phyloP scores from a whole-genome alignment of 92 coral and sea anemone genomes.

The Isaurus tuberculatus region DNA sequence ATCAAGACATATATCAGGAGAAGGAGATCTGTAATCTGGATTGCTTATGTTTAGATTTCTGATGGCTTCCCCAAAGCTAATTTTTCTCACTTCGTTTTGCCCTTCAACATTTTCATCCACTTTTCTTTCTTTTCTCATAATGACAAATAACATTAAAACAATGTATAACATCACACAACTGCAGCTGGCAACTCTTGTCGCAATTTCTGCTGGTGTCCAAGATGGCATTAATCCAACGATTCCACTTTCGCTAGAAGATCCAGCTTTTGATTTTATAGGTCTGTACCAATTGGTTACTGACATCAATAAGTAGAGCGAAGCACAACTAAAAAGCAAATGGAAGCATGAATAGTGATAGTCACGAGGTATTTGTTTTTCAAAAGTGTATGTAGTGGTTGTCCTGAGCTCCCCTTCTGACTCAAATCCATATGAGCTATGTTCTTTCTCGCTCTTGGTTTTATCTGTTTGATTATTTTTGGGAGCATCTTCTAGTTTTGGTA shows the following conservation, averaged over 20 bases:
- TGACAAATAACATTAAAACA: conserved; percentile 48
- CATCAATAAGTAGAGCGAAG: conserved; percentile 56
- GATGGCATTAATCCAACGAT: conserved; percentile 38
- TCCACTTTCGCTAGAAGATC: not conserved
- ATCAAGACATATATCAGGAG: conserved; percentile 29
- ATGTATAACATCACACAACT: conserved; percentile 50
- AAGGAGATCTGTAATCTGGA: conserved; percentile 35
- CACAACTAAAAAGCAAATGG: conserved; percentile 46
- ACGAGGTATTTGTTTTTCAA: conserved; percentile 6
- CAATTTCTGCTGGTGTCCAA: conserved; percentile 58
- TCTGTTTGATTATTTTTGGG: not conserved
- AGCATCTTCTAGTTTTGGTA: not conserved
- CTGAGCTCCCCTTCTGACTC: not conserved
- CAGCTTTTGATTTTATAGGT: conserved; percentile 32
- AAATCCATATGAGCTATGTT: not conserved
- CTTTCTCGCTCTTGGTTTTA: not conserved
- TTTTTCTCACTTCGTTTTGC: not conserved
- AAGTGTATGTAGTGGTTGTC: conserved; percentile 30
- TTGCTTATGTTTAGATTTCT: conserved; percentile 28
- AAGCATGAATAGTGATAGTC: conserved; percentile 51
- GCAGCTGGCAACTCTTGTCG: conserved; percentile 42
- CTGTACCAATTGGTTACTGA: conserved; percentile 64
- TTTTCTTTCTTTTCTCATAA: conserved; percentile 7
- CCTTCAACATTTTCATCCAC: not conserved
- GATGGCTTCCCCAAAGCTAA: conserved; percentile 34